These are phyloP conservation scores for Eptesicus fuscus DNA, from an alignment of 2,113 vertebrate species.

Conservation along the genomic window DNA sequence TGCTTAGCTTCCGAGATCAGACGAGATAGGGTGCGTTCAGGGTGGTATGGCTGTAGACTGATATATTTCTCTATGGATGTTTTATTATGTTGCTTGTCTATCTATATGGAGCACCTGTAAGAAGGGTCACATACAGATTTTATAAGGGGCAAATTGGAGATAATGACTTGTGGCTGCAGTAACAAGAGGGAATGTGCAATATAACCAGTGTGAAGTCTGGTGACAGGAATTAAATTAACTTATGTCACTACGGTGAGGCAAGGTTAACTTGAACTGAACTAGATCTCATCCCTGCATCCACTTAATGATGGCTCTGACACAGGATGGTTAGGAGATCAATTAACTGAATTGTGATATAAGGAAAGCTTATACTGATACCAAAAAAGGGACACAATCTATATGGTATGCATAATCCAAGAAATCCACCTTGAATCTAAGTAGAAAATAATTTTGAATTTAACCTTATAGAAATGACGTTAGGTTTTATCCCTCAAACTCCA, in stretches of 20 bases:
- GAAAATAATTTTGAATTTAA: not conserved
- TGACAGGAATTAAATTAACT: constrained; percentile 61
- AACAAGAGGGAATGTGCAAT: constrained; percentile 43
- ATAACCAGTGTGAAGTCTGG: constrained; percentile 43
- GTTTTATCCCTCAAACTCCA: too few species aligned
- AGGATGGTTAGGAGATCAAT: constrained; percentile 35
- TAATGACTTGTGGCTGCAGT: constrained; percentile 53
- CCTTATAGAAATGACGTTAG: not conserved
- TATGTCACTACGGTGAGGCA: constrained; percentile 37
- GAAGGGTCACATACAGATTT: not conserved
- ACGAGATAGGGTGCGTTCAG: too few species aligned
- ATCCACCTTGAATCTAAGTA: not conserved
- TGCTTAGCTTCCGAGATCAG: too few species aligned
- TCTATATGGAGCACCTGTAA: not conserved
- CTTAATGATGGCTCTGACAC: constrained; percentile 47
- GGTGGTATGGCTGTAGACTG: too few species aligned
- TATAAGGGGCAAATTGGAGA: not conserved
- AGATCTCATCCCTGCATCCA: constrained; percentile 29
- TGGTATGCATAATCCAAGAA: not conserved
- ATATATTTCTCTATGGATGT: not conserved
- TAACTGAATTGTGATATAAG: constrained; percentile 32
- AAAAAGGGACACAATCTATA: not conserved
- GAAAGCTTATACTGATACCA: not conserved
- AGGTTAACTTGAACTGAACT: constrained; percentile 67
- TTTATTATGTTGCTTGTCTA: not conserved